These are phyloP conservation scores for Mimas tiliae DNA, from an alignment of 2,888 invertebrate genomes.

Conservation along the genomic window DNA sequence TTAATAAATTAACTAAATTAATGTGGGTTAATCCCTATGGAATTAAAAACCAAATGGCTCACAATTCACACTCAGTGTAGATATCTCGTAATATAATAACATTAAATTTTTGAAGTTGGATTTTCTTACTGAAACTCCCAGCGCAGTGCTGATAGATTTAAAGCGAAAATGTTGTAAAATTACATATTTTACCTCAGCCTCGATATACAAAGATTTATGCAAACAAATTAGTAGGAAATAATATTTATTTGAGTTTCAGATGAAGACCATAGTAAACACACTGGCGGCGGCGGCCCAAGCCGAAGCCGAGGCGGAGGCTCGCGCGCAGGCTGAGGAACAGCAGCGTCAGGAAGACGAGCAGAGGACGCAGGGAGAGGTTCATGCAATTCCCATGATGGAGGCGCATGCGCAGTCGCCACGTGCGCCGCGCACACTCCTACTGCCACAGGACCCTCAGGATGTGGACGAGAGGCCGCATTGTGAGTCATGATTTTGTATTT, in stretches of 20 bases:
- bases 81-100: too few species aligned
- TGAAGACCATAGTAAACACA: slow-evolving; percentile 78
- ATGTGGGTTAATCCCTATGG: too few species aligned
- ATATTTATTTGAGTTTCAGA: slow-evolving; percentile 49
- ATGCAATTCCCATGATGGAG: slow-evolving; percentile 37
- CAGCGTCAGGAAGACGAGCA: slow-evolving; percentile 50
- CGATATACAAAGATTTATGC: not conserved
- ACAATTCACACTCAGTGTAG: too few species aligned
- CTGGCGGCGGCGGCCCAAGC: slow-evolving; percentile 72
- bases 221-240: slow-evolving; percentile 3
- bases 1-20: too few species aligned
- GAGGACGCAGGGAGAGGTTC: slow-evolving; percentile 34
- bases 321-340: slow-evolving; percentile 63
- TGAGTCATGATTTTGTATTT: slow-evolving; percentile 72
- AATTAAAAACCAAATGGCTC: too few species aligned
- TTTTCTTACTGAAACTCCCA: too few species aligned
- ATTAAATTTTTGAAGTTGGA: too few species aligned
- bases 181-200: too few species aligned
- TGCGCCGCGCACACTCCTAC: slow-evolving; percentile 82
- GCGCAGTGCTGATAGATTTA: too few species aligned
- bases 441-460: slow-evolving; percentile 82
- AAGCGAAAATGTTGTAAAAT: too few species aligned
- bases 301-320: slow-evolving; percentile 64
- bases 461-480: slow-evolving; percentile 91
- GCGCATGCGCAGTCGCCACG: slow-evolving; percentile 73